phyloP scores from a whole-genome alignment of 2,888 invertebrate species.

The Eustalomyia histrio region DNA sequence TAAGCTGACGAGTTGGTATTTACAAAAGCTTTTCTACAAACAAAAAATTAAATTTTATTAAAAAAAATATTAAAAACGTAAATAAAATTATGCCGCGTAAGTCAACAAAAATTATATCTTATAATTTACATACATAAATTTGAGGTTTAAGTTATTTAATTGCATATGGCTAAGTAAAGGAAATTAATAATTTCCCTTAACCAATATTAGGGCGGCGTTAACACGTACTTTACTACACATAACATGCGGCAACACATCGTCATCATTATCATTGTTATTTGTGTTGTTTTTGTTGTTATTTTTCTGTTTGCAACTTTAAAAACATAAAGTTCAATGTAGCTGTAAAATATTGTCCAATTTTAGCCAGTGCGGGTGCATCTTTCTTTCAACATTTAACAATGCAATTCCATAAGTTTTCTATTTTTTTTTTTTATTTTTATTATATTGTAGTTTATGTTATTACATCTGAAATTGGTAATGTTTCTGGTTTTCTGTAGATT shows the following conservation, averaged over 20 bases:
- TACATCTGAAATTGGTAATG: conserved; percentile 47
- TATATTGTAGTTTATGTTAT: conserved; percentile 14
- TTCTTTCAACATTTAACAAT: not conserved
- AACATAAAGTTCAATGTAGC: conserved; percentile 55
- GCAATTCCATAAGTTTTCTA: conserved; percentile 11
- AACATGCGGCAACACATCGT: conserved; percentile 7
- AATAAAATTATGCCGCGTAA: too few relatives aligned
- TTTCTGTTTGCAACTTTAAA: not conserved
- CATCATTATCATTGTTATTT: conserved; percentile 37
- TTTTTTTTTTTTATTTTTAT: conserved; percentile 24
- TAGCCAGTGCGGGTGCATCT: conserved; percentile 5
- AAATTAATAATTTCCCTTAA: not conserved
- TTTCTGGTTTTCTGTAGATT: conserved; percentile 14
- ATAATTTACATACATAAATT: too few relatives aligned
- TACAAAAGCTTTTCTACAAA: too few relatives aligned
- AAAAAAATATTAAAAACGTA: too few relatives aligned
- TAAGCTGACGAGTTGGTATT: too few relatives aligned
- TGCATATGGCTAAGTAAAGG: too few relatives aligned
- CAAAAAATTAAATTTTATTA: too few relatives aligned
- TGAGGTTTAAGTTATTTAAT: too few relatives aligned
- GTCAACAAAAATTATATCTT: too few relatives aligned
- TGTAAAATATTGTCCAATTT: conserved; percentile 37
- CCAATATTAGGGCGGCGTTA: conserved; percentile 15
- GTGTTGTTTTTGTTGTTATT: not conserved
- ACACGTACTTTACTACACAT: conserved; percentile 31